Evolutionary conservation across 2,113 vertebrate genomes (phyloP).

Genomic region (Cricetomys ansorgei): DNA sequence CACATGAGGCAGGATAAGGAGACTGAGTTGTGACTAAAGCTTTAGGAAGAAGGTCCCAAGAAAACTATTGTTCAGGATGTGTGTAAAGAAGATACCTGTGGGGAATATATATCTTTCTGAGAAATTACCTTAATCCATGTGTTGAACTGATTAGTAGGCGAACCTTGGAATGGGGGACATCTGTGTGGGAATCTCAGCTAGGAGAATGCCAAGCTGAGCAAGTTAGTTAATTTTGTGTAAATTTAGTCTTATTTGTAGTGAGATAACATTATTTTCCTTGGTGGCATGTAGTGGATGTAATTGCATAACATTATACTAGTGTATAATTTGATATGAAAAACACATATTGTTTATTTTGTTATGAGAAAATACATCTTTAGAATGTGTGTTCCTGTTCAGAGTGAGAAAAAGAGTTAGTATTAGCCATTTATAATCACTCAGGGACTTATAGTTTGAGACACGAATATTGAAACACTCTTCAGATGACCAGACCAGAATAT

Average conservation of each 20-base stretch:
- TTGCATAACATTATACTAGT: neutral
- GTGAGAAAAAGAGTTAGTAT: neutral
- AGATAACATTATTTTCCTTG: constrained; percentile 41
- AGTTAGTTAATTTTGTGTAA: constrained; percentile 46
- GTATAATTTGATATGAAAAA: neutral
- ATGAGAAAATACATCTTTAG: neutral
- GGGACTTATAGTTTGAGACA: neutral
- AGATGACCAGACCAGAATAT: neutral
- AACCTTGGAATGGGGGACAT: neutral
- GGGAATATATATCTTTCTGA: neutral
- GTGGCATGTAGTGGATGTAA: neutral
- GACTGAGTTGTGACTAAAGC: neutral
- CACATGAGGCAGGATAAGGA: neutral
- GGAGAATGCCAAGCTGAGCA: neutral
- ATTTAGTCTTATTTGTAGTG: neutral
- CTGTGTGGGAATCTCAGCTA: neutral
- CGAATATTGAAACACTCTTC: neutral
- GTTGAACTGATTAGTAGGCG: neutral
- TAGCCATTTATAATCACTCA: neutral
- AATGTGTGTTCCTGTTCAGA: neutral
- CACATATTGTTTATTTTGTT: constrained; percentile 31
- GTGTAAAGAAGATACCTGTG: neutral
- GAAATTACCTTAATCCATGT: neutral
- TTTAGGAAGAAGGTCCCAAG: neutral
- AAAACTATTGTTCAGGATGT: neutral